phyloP scores from a whole-genome alignment of 2,888 invertebrate genomes.

The Octonoba sinensis region DNA sequence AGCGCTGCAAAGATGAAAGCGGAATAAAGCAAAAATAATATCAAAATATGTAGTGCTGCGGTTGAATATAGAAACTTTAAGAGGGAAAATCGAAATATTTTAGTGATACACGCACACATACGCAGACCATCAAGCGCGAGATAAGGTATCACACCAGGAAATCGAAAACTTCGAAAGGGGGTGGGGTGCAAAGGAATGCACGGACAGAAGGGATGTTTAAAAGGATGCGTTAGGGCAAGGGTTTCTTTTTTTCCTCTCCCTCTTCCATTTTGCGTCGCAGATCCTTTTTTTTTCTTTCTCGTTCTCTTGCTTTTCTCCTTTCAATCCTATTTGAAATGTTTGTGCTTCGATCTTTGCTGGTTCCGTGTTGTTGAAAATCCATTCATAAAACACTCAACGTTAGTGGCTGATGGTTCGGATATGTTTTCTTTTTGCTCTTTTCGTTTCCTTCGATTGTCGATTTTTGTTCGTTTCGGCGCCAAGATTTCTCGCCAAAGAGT shows the following conservation, averaged over 20 bases:
- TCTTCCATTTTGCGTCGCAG: background rate
- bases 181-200: background rate
- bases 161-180: conserved; percentile 16
- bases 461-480: background rate
- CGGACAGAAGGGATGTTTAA: conserved; percentile 35
- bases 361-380: conserved; percentile 50
- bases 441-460: background rate
- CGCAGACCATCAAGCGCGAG: conserved; percentile 38
- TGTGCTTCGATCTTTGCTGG: conserved; percentile 48
- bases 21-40: conserved; percentile 44
- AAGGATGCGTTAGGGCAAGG: conserved; percentile 39
- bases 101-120: conserved; percentile 41
- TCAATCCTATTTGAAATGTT: conserved; percentile 50
- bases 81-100: conserved; percentile 35
- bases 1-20: conserved; percentile 25
- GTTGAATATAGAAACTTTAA: conserved; percentile 14
- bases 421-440: background rate
- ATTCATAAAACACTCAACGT: conserved; percentile 54
- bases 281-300: conserved; percentile 7
- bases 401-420: conserved; percentile 14
- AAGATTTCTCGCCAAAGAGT: too few relatives aligned
- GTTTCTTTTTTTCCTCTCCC: background rate
- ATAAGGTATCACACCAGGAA: conserved; percentile 45
- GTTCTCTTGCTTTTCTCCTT: background rate
- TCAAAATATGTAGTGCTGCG: conserved; percentile 37